Percentiles rank a stretch among this genome's conserved stretches.
Evolutionary conservation across 2,113 vertebrate species (phyloP).

Genomic region (Corythoichthys haematopterus): DNA sequence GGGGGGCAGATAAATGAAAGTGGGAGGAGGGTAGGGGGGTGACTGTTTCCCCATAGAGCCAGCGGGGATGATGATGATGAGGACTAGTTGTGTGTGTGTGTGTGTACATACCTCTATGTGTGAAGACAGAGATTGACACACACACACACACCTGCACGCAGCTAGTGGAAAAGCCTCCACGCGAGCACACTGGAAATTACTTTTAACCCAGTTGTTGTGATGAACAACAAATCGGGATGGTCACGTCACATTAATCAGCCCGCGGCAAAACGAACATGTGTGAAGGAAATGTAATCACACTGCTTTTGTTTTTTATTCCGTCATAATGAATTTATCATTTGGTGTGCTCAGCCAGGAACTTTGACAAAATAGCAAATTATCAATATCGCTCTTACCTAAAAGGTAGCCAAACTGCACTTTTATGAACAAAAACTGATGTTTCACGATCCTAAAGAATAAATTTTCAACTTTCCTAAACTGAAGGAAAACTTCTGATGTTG

Average conservation of each 20-base stretch:
- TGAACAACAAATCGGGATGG: slow-evolving; percentile 51
- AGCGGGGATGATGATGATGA: slow-evolving; percentile 66
- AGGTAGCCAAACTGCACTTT: background rate
- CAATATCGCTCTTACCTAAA: background rate
- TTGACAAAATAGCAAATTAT: background rate
- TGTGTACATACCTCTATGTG: slow-evolving; percentile 37
- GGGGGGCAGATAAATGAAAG: slow-evolving; percentile 62
- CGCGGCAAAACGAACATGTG: slow-evolving; percentile 53
- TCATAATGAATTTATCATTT: background rate
- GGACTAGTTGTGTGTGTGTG: slow-evolving; percentile 42
- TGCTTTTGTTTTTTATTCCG: slow-evolving; percentile 30
- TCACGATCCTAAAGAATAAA: background rate
- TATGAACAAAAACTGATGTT: no score
- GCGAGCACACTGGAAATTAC: slow-evolving; percentile 52
- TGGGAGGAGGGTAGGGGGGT: slow-evolving; percentile 41
- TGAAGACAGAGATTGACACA: slow-evolving; percentile 20
- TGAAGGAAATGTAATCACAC: slow-evolving; percentile 50
- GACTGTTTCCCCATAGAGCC: slow-evolving; percentile 70
- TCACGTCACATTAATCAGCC: slow-evolving; percentile 57
- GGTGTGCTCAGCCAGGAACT: background rate
- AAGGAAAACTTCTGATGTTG: background rate
- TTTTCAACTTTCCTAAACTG: background rate
- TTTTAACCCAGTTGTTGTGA: slow-evolving; percentile 62
- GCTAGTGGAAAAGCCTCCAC: slow-evolving; percentile 36
- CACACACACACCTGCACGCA: slow-evolving; percentile 26